Percentiles rank a stretch among this genome's conserved stretches.
phyloP scores from a whole-genome alignment of 2,888 invertebrate genomes.

The Drosophila multiciliata region DNA sequence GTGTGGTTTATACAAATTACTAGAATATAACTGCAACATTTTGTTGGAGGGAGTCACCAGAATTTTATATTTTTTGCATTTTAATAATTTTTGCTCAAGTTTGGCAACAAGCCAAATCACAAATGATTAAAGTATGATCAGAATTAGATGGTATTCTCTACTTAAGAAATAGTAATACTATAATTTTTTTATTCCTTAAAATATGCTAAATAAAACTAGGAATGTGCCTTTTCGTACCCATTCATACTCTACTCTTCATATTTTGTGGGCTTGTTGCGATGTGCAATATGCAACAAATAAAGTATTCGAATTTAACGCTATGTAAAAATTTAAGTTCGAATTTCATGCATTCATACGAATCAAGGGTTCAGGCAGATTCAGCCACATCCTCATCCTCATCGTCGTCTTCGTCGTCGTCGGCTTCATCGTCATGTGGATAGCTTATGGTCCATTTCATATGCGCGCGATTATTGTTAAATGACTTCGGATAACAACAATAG shows the following conservation, averaged over 20 bases:
- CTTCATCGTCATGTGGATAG: conserved; percentile 31
- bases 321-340: neutral
- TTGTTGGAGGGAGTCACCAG: neutral
- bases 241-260: neutral
- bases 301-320: neutral
- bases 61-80: no score
- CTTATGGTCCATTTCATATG: conserved; percentile 64
- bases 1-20: neutral
- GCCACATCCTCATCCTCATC: conserved; percentile 17
- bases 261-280: neutral
- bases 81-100: neutral
- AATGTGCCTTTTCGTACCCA: neutral
- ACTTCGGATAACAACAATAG: conserved; percentile 52
- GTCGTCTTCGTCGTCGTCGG: neutral
- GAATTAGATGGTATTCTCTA: neutral
- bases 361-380: conserved; percentile 5
- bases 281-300: neutral
- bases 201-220: neutral
- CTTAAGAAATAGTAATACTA: neutral
- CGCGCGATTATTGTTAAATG: conserved; percentile 70
- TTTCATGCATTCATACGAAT: neutral
- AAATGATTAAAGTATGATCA: neutral
- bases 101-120: neutral
- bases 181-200: neutral
- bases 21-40: neutral